Conservation (phyloP, 2,797 vertebrate species). For the Melanotaenia maccullochi region DNA sequence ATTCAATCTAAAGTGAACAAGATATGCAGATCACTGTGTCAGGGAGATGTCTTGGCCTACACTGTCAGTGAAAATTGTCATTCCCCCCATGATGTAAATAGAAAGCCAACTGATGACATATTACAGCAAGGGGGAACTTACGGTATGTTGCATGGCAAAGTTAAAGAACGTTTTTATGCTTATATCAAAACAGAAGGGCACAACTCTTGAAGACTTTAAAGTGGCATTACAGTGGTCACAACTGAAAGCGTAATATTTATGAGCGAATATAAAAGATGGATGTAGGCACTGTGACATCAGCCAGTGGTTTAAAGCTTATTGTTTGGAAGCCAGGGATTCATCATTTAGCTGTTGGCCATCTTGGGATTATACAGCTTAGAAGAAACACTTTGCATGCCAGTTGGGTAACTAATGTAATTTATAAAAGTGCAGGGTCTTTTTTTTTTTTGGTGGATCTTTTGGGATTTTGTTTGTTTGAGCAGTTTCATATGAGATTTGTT, state of each 20-base stretch:
- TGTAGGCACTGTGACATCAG: too few species aligned
- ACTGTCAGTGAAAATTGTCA: slow-evolving; percentile 37
- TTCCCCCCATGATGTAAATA: slow-evolving; percentile 18
- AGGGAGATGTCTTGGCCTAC: slow-evolving; percentile 29
- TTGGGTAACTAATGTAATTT: background rate
- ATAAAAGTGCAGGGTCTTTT: too few species aligned
- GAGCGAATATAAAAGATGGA: background rate
- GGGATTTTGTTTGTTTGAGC: too few species aligned
- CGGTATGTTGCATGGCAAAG: slow-evolving; percentile 3
- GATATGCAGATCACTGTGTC: slow-evolving; percentile 60
- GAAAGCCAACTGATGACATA: slow-evolving; percentile 6
- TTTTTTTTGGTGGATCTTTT: too few species aligned
- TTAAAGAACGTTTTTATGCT: slow-evolving; percentile 2
- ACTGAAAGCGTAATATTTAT: background rate
- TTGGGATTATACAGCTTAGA: slow-evolving; percentile 1
- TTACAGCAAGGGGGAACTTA: slow-evolving; percentile 2
- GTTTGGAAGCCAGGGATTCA: background rate
- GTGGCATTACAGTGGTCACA: background rate
- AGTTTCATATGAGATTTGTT: background rate
- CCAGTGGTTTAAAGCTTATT: background rate
- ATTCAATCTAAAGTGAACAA: slow-evolving; percentile 65
- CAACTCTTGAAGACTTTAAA: background rate
- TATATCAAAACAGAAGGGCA: background rate
- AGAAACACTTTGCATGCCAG: slow-evolving; percentile 1
- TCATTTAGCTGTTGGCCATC: background rate